phyloP scores from a whole-genome alignment of 1,140 invertebrate species.

The Sipha flava region DNA sequence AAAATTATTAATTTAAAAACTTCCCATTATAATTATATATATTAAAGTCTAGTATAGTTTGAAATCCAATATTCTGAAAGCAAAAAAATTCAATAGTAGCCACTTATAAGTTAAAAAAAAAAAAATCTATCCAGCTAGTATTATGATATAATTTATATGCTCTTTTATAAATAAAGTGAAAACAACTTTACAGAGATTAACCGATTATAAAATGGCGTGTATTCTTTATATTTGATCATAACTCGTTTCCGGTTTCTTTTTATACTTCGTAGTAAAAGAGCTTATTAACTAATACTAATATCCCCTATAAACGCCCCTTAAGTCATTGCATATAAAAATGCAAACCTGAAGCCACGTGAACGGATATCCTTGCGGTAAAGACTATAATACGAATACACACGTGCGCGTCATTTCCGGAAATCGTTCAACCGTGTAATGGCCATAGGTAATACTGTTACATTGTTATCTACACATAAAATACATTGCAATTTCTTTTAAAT shows the following conservation, averaged over 20 bases:
- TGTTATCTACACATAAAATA: background rate
- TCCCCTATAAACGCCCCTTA: background rate
- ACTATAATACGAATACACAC: background rate
- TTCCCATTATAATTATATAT: background rate
- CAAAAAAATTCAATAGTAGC: background rate
- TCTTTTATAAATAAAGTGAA: background rate
- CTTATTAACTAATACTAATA: background rate
- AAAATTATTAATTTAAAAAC: background rate
- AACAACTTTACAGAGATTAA: background rate
- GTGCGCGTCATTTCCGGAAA: background rate
- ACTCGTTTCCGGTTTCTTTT: background rate
- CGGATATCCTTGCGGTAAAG: constrained; percentile 4
- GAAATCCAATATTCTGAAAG: background rate
- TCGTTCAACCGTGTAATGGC: background rate
- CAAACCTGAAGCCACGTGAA: constrained; percentile 17
- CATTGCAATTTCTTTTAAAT: background rate
- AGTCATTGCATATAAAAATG: background rate
- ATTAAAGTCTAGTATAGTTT: background rate
- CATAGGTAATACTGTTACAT: background rate
- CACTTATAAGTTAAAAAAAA: background rate
- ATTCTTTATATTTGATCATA: background rate
- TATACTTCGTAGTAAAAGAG: background rate
- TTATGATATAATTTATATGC: background rate
- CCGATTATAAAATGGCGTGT: background rate
- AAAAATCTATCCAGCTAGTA: no score